Evolutionary conservation across 2,797 vertebrate genomes (phyloP).

Genomic region (Pteronotus mesoamericanus): DNA sequence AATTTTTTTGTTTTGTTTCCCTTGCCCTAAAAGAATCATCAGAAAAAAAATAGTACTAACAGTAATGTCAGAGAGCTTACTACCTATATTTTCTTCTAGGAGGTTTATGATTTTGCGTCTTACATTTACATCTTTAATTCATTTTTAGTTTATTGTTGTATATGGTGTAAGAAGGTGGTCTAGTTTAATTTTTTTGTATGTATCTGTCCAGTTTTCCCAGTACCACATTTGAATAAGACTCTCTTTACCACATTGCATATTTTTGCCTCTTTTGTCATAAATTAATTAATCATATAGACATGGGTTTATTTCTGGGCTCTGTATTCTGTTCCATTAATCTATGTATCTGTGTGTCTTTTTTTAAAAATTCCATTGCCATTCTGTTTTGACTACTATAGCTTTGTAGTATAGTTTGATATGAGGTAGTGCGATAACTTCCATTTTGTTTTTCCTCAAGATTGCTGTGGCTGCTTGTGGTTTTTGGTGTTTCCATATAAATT

Average conservation of each 20-base stretch:
- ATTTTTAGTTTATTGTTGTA: neutral
- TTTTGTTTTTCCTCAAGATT: neutral
- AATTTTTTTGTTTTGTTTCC: neutral
- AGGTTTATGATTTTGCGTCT: neutral
- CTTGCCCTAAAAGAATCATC: neutral
- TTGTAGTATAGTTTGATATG: neutral
- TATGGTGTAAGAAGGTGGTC: neutral
- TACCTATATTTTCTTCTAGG: neutral
- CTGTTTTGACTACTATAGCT: neutral
- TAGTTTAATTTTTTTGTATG: neutral
- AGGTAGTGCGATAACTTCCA: neutral
- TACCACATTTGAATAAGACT: neutral
- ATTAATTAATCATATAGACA: neutral
- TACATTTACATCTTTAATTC: neutral
- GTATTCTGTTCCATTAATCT: neutral
- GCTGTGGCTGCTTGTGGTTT: neutral
- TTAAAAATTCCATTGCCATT: neutral
- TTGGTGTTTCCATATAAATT: neutral
- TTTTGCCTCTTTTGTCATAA: neutral
- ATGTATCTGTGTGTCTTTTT: neutral
- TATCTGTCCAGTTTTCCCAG: neutral
- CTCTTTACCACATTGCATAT: neutral
- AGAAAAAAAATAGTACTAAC: neutral
- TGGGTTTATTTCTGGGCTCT: neutral
- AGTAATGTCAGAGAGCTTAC: neutral